These are phyloP conservation scores for Bufo bufo DNA, from an alignment of 2,113 vertebrate species.

Conservation along the genomic window DNA sequence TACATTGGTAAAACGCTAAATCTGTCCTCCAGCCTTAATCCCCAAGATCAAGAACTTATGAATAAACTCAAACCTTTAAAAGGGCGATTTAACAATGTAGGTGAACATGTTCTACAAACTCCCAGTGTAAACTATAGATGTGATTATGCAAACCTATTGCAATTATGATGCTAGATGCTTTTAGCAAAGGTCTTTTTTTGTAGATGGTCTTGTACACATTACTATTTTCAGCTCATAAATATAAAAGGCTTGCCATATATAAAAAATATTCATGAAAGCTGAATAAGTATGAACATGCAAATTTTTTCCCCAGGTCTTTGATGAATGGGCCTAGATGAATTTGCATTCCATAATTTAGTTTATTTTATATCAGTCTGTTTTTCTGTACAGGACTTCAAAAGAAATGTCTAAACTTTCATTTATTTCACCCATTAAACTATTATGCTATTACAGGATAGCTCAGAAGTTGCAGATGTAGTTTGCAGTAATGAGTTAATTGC, in stretches of 20 bases:
- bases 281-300: slow-evolving; percentile 12
- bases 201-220: background rate
- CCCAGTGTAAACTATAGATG: background rate
- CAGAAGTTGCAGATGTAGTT: slow-evolving; percentile 43
- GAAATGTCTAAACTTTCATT: slow-evolving; percentile 4
- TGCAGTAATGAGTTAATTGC: slow-evolving; percentile 53
- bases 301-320: background rate
- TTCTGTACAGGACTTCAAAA: slow-evolving; percentile 31
- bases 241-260: background rate
- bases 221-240: background rate
- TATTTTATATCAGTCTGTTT: slow-evolving; percentile 12
- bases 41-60: background rate
- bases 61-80: background rate
- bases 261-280: background rate
- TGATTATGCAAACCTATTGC: background rate
- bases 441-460: slow-evolving; percentile 35
- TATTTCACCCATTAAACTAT: slow-evolving; percentile 35
- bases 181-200: background rate
- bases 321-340: background rate
- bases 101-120: background rate
- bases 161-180: background rate
- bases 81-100: background rate
- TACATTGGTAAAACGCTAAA: background rate
- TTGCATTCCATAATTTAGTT: background rate
- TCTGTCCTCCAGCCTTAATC: background rate